Base-by-base conservation (phyloP, 2,113 vertebrate genomes). In the Gymnobelideus leadbeateri region DNA sequence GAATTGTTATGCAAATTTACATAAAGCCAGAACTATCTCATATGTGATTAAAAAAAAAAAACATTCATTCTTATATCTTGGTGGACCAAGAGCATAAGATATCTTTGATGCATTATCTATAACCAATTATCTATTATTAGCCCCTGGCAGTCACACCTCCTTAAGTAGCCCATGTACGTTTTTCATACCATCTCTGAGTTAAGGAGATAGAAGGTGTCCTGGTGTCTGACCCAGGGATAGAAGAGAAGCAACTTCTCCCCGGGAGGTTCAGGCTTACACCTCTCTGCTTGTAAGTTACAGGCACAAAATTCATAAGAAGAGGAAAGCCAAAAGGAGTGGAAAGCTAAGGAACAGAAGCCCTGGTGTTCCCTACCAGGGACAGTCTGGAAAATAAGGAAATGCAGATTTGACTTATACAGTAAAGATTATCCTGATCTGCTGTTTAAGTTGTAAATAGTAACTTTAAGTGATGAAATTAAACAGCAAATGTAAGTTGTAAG, bases 371-470 rank as follows among this genome's bases (percentile, higher is more conserved):
- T 55, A 61, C 55, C 94, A 53, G 61, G 92, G 96, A 93, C 89
- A 95, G 51, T n/a, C 49, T 91, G 61, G 93, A 94, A 95, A 95
- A 97, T 96, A 95, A 51, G 14, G 94, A 94, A 92, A 91, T 53
- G 50, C 46, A 94, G n/a, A 68, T 94, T 96, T 90, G 92, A 53
- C 92, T 92, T 37, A 23, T 89, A 54, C 51, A 0, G 0, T 91
- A 54, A 97, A 94, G 92, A 96, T 95, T 95, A 94, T 93, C 91
- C 47, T 95, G 47, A 47, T 95, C 95, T 97, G 53, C 94, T 95
- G 55, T 68, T 61, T 92, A 89, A 95, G 90, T 90, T 94, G 28
- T 92, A 51, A 37, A 68, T 37, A 68, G 28, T 68, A 37, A 68
- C 3, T 68, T 68, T 68, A 68, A 37, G 61, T 68, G 16, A 37